Evolutionary conservation across 2,797 vertebrate species (phyloP).

Genomic region (Knipowitschia caucasica): DNA sequence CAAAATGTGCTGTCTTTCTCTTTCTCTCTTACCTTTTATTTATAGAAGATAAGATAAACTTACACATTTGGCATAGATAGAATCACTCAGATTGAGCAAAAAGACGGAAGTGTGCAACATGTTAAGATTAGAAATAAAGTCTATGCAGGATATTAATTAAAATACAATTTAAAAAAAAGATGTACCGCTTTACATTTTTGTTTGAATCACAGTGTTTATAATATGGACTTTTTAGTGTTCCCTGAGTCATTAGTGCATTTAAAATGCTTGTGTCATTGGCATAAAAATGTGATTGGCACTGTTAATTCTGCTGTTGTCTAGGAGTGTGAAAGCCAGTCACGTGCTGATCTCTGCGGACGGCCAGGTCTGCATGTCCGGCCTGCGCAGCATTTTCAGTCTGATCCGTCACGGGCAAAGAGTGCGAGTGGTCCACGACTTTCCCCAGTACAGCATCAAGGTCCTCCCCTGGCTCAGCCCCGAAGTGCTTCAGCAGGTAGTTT

Average conservation of each 20-base stretch:
- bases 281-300: conserved; percentile 1
- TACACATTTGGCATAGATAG: neutral
- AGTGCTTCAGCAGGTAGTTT: conserved; percentile 91
- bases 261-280: too few species aligned
- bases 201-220: too few species aligned
- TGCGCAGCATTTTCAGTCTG: conserved; percentile 94
- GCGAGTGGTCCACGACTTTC: conserved; percentile 93
- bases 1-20: too few species aligned
- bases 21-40: neutral
- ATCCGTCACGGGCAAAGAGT: conserved; percentile 93
- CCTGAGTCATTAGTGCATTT: too few species aligned
- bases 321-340: conserved; percentile 97
- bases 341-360: conserved; percentile 92
- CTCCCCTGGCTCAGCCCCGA: conserved; percentile 98
- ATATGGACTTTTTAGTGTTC: too few species aligned
- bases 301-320: too few species aligned
- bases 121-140: too few species aligned
- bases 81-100: too few species aligned
- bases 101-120: too few species aligned
- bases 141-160: too few species aligned
- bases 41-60: neutral
- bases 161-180: too few species aligned
- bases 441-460: conserved; percentile 92
- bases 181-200: too few species aligned
- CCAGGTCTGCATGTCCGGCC: conserved; percentile 92